These are phyloP conservation scores for Frankliniella intonsa DNA, from an alignment of 2,888 invertebrate species.

Conservation along the genomic window DNA sequence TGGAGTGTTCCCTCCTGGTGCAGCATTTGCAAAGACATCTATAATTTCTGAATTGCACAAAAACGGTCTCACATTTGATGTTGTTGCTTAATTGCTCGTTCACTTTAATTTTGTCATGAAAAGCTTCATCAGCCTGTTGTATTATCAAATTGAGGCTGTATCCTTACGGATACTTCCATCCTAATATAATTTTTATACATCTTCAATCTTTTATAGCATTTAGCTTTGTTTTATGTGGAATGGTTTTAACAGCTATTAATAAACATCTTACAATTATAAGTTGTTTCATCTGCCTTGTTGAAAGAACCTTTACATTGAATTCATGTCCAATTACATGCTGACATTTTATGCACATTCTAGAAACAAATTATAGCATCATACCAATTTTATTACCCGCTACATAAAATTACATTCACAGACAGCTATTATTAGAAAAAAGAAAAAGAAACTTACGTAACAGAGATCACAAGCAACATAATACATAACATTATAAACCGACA, in stretches of 20 bases:
- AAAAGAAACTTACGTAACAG: background rate
- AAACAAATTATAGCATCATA: too few species aligned
- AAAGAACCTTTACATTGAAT: too few species aligned
- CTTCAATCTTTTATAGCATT: background rate
- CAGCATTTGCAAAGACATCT: slow-evolving; percentile 76
- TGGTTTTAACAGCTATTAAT: background rate
- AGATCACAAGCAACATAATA: slow-evolving; percentile 25
- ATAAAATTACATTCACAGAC: background rate
- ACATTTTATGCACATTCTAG: too few species aligned
- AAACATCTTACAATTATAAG: background rate
- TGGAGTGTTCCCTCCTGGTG: slow-evolving; percentile 40
- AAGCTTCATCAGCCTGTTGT: background rate
- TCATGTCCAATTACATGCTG: too few species aligned
- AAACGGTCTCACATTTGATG: slow-evolving; percentile 67
- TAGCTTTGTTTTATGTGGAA: background rate
- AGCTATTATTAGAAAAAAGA: background rate
- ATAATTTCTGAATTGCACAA: slow-evolving; percentile 56
- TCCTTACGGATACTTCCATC: background rate
- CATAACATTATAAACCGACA: slow-evolving; percentile 3
- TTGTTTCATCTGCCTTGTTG: background rate
- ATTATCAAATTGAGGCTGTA: background rate
- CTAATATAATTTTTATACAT: background rate
- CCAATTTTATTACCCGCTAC: background rate
- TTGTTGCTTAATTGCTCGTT: slow-evolving; percentile 42
- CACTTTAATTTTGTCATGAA: background rate